Evolutionary conservation across 1,140 invertebrate species (phyloP), one percentile per base, ranked within the genome.

Genomic region (Drosophila suzukii): DNA sequence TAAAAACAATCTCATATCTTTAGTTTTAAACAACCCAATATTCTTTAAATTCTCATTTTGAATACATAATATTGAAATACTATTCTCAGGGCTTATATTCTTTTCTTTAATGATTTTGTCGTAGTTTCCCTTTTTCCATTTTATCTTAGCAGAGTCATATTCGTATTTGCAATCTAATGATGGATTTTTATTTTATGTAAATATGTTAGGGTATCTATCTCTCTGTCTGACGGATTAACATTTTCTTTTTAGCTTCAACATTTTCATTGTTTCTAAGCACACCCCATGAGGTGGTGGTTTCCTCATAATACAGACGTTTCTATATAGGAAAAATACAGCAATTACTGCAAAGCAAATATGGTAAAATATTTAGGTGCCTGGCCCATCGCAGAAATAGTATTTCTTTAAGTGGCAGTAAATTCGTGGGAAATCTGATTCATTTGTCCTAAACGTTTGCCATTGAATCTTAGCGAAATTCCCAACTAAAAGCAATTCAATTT

Each of bases 401-500:
- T 4, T 49, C 13, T 11, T 49, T 32, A 50, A 50, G 27, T 15
- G 27, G n/a, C 27, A 12, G 17, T 10, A 44, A 32, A 62, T 20
- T 38, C n/a, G 13, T 17, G 10, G 10, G 7, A 43, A 46, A 53
- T 38, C 47, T 43, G 72, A 66, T 54, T 58, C 36, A 47, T 46
- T 57, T 75, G 53, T 63, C 51, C 43, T 51, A 73, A 63, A 20
- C 34, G n/a, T 3, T 53, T 6, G 24, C 30, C 12, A 50, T 50
- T 15, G n/a, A 60, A 41, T 38, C 46, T 38, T 30, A 34, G 38
- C n/a, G 10, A 56, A 51, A 43, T 66, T 58, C 20, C 53, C 72
- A 67, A 53, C 47, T 57, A 66, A 75, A 75, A 46, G 46, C 59
- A 39, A 75, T 71, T 57, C 24, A 32, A 41, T 60, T 62, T 11